Evolutionary conservation across 2,888 invertebrate genomes (phyloP).

Genomic region (Alloplasta piceator): DNA sequence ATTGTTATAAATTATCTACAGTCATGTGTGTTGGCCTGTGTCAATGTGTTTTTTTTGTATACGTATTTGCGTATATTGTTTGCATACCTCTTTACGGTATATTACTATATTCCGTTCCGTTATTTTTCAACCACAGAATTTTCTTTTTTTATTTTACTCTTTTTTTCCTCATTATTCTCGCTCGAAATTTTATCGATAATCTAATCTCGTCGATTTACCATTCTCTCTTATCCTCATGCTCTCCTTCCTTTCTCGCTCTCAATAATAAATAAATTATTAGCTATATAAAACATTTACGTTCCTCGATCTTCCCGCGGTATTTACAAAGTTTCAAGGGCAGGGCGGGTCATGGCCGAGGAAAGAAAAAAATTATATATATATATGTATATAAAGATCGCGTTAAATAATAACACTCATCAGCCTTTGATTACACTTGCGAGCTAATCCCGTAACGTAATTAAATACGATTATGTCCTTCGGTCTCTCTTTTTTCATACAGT

Average conservation of each 20-base stretch:
- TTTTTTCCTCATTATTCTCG: constrained; percentile 42
- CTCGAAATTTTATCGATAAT: constrained; percentile 29
- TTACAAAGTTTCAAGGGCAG: constrained; percentile 75
- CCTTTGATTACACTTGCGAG: constrained; percentile 68
- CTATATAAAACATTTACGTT: constrained; percentile 79
- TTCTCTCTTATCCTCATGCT: constrained; percentile 14
- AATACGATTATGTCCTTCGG: constrained; percentile 55
- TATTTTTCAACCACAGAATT: constrained; percentile 54
- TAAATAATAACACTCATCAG: constrained; percentile 70
- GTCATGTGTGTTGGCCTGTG: constrained; percentile 75
- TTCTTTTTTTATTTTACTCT: constrained; percentile 51
- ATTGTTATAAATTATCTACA: constrained; percentile 83
- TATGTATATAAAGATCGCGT: constrained; percentile 55
- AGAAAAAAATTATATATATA: no score
- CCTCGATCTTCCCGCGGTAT: constrained; percentile 74
- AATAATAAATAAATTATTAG: constrained; percentile 81
- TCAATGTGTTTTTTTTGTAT: constrained; percentile 61
- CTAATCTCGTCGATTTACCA: constrained; percentile 22
- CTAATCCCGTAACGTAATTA: constrained; percentile 64
- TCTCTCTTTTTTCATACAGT: constrained; percentile 43
- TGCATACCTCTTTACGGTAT: constrained; percentile 64
- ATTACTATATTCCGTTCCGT: constrained; percentile 58
- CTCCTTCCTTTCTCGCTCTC: constrained; percentile 56
- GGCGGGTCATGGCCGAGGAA: constrained; percentile 54
- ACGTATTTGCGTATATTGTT: constrained; percentile 65